Base-by-base conservation (phyloP, 2,113 vertebrate species). In the Ursus arctos region DNA sequence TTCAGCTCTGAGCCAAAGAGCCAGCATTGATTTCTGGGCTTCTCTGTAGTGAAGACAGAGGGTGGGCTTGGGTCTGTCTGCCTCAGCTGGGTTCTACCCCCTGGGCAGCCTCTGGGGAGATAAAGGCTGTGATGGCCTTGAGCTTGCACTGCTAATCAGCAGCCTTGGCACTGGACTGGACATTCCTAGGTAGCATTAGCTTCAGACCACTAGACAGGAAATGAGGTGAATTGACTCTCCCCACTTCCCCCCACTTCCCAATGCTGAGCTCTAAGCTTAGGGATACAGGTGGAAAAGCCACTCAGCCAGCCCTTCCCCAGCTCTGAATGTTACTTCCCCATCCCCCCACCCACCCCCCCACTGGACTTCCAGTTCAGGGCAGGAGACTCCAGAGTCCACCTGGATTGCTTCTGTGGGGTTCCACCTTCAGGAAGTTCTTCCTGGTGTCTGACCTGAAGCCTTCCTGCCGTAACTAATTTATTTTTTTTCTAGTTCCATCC, bases 341-440 rank as follows among this genome's bases (percentile, higher is more conserved):
- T 59, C 22, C 14, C 8, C 13, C 13, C 21, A n/a, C n/a, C 10
- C 36, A 43, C 43, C 21, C 15, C 4, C 14, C 15, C 49, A 28
- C 6, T 22, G 43, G 47, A 24, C 24, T 88, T 95, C 91, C 6
- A 47, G 61, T 81, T 92, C 40, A 91, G 67, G 33, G 33, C 14
- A 59, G 72, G 14, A 95, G 84, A 97, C 36, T 90, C 33, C 51
- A 94, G 71, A 91, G 61, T 87, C 61, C 9, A 74, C 84, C 33
- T 59, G 19, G 53, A 88, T 95, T 94, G 47, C 61, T 96, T 91
- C 83, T 80, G n/a, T 55, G 57, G 51, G 22, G 18, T 76, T 31
- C 36, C 6, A 53, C 55, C 11, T 92, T 90, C 12, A 57, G 91
- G 53, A 97, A 95, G 84, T 93, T 81, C 63, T 91, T 95, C 69